phyloP scores from a whole-genome alignment of 1,140 invertebrate genomes.

The Amyelois transitella region DNA sequence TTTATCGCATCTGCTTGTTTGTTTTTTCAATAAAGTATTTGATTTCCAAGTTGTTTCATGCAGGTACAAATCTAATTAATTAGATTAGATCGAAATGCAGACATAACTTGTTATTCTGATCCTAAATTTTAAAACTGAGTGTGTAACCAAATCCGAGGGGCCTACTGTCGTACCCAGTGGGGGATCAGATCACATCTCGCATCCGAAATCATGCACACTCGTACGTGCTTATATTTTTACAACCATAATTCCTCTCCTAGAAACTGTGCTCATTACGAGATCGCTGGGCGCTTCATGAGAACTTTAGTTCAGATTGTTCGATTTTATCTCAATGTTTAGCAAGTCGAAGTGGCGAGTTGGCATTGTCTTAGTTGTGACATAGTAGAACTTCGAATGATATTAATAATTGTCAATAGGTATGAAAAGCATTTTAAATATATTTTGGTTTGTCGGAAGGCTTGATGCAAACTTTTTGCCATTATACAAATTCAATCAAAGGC shows the following conservation, averaged over 20 bases:
- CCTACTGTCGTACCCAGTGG: constrained; percentile 10
- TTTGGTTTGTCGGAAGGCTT: too few species aligned
- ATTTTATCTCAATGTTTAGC: background rate
- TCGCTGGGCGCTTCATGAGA: constrained; percentile 18
- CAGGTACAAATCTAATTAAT: background rate
- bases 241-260: constrained; percentile 43
- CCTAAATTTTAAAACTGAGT: background rate
- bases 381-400: too few species aligned
- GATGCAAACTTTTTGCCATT: too few species aligned
- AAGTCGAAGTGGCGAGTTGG: background rate
- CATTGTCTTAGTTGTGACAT: too few species aligned
- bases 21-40: background rate
- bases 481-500: too few species aligned
- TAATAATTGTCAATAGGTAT: too few species aligned
- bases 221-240: constrained; percentile 11
- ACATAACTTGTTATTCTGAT: background rate
- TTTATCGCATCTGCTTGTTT: background rate
- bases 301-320: background rate
- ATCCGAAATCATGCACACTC: background rate
- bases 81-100: background rate
- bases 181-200: constrained; percentile 7
- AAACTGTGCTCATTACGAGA: constrained; percentile 24
- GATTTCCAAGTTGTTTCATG: background rate
- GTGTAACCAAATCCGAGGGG: background rate
- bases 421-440: too few species aligned